Evolutionary conservation across 2,113 vertebrate species (phyloP), one percentile per base, ranked within the genome.

Genomic region (Illadopsis cleaveri): DNA sequence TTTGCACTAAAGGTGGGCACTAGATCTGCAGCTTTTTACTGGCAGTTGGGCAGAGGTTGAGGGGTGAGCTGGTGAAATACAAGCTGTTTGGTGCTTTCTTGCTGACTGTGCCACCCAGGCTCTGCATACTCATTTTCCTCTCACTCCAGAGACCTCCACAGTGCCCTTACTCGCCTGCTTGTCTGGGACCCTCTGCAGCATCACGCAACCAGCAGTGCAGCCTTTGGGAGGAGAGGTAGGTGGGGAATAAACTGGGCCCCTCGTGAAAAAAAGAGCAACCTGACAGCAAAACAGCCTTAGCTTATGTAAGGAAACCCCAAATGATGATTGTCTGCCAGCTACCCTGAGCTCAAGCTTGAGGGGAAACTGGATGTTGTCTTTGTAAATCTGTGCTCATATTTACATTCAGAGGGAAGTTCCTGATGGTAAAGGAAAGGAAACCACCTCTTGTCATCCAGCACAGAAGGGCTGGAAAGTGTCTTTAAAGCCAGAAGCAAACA

Each of bases 11-110:
- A 25, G 50, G 25, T 9, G 28, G 28, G 11, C 38, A 45, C 57
- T 61, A 31, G 20, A 66, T 57, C 33, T 35, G 33, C 21, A 27
- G 37, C 25, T 13, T 92, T 87, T 47, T 27, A 18, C 69, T 35
- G 37, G n/a, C 3, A 30, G 3, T 1, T 30, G 45, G 38, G 53
- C 65, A 80, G 47, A 15, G 12, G 2, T 0, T 4, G 1, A 71
- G 47, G 17, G 12, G 0, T 4, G 1, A 62, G 11, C 45, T 54
- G 25, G 19, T 62, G 38, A 61, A 62, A 75, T 20, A 15, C 9
- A 40, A 71, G 20, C 5, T 44, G 1, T 13, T 71, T 53, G 61
- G 5, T 35, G 11, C 14, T 31, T 45, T 62, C 24, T 19, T 2
- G 0, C 20, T 75, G 30, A n/a, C 15, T 33, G 11, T 72, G 28